These are phyloP conservation scores for Anabas testudineus DNA, from an alignment of 2,797 vertebrate species.

Conservation along the genomic window DNA sequence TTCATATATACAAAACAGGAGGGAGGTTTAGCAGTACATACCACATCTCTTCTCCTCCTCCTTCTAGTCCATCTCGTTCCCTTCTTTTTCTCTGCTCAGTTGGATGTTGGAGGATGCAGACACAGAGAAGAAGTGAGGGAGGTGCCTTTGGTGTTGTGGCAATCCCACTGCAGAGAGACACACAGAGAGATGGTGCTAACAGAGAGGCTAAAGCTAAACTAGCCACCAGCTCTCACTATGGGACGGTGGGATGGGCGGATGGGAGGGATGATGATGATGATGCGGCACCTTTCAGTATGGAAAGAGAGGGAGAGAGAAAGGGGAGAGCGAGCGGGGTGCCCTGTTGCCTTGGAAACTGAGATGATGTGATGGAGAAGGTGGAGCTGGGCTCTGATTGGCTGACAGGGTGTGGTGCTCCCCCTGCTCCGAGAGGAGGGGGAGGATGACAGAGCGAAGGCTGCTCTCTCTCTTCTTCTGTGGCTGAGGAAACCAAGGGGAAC, in stretches of 20 bases:
- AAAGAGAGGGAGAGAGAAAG: slow-evolving; percentile 29
- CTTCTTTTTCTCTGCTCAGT: slow-evolving; percentile 33
- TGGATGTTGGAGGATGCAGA: slow-evolving; percentile 41
- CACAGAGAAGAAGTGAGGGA: slow-evolving; percentile 23
- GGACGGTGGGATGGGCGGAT: slow-evolving; percentile 50
- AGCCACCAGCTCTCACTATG: slow-evolving; percentile 55
- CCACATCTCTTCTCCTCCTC: slow-evolving; percentile 58
- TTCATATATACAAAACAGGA: slow-evolving; percentile 21
- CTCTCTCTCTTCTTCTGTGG: slow-evolving; percentile 30
- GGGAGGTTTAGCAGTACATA: slow-evolving; percentile 57
- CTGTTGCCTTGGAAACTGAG: slow-evolving; percentile 94
- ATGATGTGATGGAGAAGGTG: slow-evolving; percentile 92
- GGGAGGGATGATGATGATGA: slow-evolving; percentile 72
- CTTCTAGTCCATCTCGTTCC: slow-evolving; percentile 46
- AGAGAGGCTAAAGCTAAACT: slow-evolving; percentile 66
- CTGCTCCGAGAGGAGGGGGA: slow-evolving; percentile 20
- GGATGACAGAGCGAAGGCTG: slow-evolving; percentile 70
- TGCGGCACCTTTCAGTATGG: slow-evolving; percentile 74
- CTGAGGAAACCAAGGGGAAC: slow-evolving; percentile 15
- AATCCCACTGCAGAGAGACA: slow-evolving; percentile 62
- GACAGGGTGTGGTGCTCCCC: slow-evolving; percentile 76
- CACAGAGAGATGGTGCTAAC: slow-evolving; percentile 40
- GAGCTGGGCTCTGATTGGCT: slow-evolving; percentile 90
- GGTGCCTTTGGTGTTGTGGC: slow-evolving; percentile 47
- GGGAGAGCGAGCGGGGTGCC: slow-evolving; percentile 79